Base-by-base conservation (phyloP, 2,888 invertebrate genomes). In the Selenia dentaria region DNA sequence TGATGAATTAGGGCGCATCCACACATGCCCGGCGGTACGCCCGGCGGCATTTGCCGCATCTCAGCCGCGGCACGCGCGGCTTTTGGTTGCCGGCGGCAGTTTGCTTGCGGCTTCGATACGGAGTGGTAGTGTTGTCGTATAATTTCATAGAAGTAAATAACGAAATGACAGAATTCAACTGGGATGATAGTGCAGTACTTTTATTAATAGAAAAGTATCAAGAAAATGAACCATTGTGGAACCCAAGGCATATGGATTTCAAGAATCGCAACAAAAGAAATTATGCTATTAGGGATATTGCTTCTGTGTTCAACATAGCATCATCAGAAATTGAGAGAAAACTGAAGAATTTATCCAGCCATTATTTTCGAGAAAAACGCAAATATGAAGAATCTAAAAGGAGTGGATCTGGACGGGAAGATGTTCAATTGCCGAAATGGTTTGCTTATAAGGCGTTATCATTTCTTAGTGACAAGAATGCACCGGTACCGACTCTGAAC, bases 191-290 rank as follows among this genome's bases (percentile, higher is more conserved):
- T 54, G 53, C 53, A 51, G 56, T 53, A 54, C 53, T 60, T 48
- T 51, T 59, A 50, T 57, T 59, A 54, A 61, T 61, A 51, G 59
- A 61, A 61, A 59, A 59, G 53, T 57, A 51, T 59, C 59, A 61
- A 46, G 54, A 59, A 60, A 53, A 53, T 52, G 53, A 57, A 54
- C 42, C 18, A 52, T 52, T 54, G 44, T 60, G 58, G 58, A 54
- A 54, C 44, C 52, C 58, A 52, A 60, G 47, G 43, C 36, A 58
- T 54, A 50, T 34, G 43, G 56, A 59, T 50, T 59, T 53, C 42
- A 55, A 56, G 48, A 60, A 56, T 58, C 51, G 49, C 44, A 56
- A 52, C 54, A 56, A 58, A 57, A 54, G 54, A 57, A 60, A 56
- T 54, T 44, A 56, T 47, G 56, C 51, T 49, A 31, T 53, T 40